A percentile compares a stretch with the other conserved stretches of the same genome.
Conservation (phyloP, 2,113 vertebrate species). For the Oreocharis arfaki region DNA sequence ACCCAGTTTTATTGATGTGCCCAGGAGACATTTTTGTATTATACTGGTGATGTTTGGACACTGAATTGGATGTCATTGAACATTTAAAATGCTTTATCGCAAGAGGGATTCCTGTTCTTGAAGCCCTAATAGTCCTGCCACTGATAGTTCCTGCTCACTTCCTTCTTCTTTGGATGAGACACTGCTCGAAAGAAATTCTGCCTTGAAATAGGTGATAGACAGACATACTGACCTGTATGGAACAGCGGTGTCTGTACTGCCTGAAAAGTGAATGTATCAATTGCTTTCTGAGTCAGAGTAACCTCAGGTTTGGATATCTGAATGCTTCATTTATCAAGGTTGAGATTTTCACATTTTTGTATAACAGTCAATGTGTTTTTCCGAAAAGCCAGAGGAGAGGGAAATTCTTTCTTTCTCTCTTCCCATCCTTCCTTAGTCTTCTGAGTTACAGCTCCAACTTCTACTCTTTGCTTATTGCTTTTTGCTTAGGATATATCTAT, state of each 20-base stretch:
- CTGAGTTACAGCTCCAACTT: neutral
- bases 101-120: neutral
- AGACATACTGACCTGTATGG: neutral
- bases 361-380: neutral
- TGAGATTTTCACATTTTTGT: neutral
- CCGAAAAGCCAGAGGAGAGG: neutral
- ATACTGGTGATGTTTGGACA: neutral
- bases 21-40: neutral
- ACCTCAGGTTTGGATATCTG: neutral
- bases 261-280: neutral
- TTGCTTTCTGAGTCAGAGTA: neutral
- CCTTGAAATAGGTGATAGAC: neutral
- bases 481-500: neutral
- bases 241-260: fast-evolving
- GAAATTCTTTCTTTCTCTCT: neutral
- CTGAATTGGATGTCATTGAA: neutral
- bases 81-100: neutral
- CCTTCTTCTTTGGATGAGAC: neutral
- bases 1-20: neutral
- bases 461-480: neutral
- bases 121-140: neutral
- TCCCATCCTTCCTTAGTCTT: neutral
- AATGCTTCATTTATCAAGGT: neutral
- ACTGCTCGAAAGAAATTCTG: neutral
- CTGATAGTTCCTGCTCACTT: neutral